Conservation (phyloP, 2,888 invertebrate genomes). For the Pandemis heparana region DNA sequence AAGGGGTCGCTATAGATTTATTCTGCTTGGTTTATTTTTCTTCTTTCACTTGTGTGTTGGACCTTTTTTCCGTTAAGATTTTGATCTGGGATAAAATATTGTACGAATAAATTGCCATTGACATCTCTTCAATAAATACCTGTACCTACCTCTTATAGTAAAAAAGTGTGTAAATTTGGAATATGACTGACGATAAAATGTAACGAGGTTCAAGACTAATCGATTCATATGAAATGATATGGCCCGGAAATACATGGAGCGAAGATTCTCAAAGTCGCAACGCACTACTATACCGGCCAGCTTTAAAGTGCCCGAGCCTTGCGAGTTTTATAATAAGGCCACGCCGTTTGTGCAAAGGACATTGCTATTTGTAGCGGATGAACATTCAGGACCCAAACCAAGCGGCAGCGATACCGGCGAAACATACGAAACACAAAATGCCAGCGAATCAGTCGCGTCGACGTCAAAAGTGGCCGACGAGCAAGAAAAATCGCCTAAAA, state of each 20-base stretch:
- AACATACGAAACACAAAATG: constrained; percentile 55
- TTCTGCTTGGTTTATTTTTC: constrained; percentile 69
- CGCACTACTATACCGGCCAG: constrained; percentile 79
- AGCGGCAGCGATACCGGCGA: constrained; percentile 56
- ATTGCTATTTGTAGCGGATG: constrained; percentile 78
- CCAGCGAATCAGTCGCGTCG: constrained; percentile 59
- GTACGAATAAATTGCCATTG: constrained; percentile 54
- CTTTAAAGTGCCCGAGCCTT: constrained; percentile 79
- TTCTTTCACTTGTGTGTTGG: constrained; percentile 47
- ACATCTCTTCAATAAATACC: constrained; percentile 39
- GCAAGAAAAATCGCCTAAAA: constrained; percentile 82
- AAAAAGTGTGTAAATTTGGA: not conserved
- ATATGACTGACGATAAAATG: not conserved
- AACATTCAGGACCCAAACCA: constrained; percentile 76
- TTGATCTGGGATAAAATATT: constrained; percentile 40
- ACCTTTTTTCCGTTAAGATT: constrained; percentile 28
- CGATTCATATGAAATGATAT: constrained; percentile 65
- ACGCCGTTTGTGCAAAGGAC: constrained; percentile 83
- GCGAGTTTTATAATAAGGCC: constrained; percentile 82
- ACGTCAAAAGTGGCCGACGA: constrained; percentile 73
- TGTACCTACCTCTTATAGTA: not conserved
- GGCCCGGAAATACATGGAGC: constrained; percentile 86
- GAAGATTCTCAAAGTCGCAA: constrained; percentile 77
- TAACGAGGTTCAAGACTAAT: not conserved
- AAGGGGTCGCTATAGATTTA: constrained; percentile 70